Base-by-base conservation (phyloP, 64 coral and sea anemone species). In the Anthopleura sola region DNA sequence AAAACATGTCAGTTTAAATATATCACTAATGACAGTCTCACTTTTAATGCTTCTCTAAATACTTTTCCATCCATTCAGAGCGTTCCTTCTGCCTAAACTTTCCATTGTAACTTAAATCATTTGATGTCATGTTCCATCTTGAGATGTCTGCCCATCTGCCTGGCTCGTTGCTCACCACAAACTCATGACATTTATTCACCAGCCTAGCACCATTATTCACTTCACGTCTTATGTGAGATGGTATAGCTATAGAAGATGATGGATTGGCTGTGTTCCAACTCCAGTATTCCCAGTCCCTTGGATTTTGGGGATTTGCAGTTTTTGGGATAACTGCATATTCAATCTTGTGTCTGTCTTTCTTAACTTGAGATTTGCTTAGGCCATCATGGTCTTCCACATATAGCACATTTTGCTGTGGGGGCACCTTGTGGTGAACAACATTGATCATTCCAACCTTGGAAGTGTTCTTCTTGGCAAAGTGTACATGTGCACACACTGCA, bases 401-500 rank as follows among this genome's bases (percentile, higher is more conserved):
- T 2, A 46, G 10, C 14, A 60, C 14, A 82, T 33, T 75, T 77
- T 24, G 32, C 0, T 23, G 15, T 21, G 78, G 78, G 31, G 78
- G 49, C 24, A 12, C 71, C 21, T 32, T 82, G 79, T 78, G 36
- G 20, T 87, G 78, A 58, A 92, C 78, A 83, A 92, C 78, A 44
- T 92, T 83, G 6, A 92, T 75, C 50, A 49, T 83, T 83, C 34
- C 12, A 49, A 28, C 9, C 0, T 3, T 74, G 0, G 11, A 6
- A 5, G 90, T 91, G 37, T 83, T 53, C 0, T 26, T 32, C 0
- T 23, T 75, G 19, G 40, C 6, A 77, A 91, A 92, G 23, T 92
- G 90, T 28, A 92, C 38, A 37, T 92, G 90, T 17, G 85, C 90
- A 60, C 90, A 92, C 10, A 92, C 78, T 31, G 62, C 44, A 26